Percentiles rank a stretch among this genome's conserved stretches.
Conservation (phyloP, 1,140 invertebrate species). For the Lepidurus packardi region DNA sequence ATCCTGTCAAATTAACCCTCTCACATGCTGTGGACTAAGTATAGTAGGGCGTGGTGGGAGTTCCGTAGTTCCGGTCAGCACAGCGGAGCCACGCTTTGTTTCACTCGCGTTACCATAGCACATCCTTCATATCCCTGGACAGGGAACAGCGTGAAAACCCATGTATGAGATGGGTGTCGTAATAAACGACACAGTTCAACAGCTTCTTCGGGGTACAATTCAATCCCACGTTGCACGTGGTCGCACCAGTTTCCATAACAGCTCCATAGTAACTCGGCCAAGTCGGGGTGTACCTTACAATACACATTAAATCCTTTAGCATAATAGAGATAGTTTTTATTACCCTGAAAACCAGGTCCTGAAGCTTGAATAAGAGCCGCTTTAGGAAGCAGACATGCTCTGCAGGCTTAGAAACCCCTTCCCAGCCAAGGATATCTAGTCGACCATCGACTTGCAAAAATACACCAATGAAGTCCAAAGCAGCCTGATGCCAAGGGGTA, state of each 20-base stretch:
- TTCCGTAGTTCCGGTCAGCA: constrained; percentile 6
- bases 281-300: not conserved
- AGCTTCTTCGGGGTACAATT: not conserved
- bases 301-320: not conserved
- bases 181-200: not conserved
- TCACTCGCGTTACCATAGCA: not conserved
- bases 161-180: not conserved
- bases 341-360: not conserved
- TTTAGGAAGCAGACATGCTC: not conserved
- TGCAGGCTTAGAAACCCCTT: not conserved
- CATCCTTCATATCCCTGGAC: not conserved
- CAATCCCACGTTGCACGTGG: not conserved
- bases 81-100: not conserved
- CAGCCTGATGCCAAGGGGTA: not conserved
- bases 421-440: not conserved
- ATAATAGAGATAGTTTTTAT: not conserved
- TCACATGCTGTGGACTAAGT: not conserved
- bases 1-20: not conserved
- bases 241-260: not conserved
- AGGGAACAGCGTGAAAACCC: not conserved
- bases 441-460: not conserved
- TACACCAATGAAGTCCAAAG: not conserved
- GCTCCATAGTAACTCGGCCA: not conserved
- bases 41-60: not conserved
- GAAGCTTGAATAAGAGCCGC: not conserved